A percentile compares a stretch with the other conserved stretches of the same genome.
Conservation (phyloP, 1,140 invertebrate genomes). For the Zaprionus africanus region DNA sequence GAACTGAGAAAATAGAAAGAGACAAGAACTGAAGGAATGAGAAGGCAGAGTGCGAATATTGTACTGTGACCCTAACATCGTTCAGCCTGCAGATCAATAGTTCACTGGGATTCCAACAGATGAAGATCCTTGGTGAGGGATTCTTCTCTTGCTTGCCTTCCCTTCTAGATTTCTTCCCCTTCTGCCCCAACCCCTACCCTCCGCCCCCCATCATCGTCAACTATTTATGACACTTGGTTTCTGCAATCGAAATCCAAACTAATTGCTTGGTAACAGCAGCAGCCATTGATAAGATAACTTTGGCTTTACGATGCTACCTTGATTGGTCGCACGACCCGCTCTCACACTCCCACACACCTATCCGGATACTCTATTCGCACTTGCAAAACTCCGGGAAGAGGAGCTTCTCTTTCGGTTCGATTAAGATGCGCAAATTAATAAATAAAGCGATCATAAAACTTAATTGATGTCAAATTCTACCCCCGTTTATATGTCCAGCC, state of each 20-base stretch:
- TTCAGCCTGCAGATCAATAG: constrained; percentile 14
- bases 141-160: neutral
- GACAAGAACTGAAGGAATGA: constrained; percentile 1
- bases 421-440: constrained; percentile 41
- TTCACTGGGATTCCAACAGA: neutral
- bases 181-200: no score
- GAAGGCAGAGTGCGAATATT: constrained; percentile 4
- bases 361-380: no score
- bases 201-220: neutral
- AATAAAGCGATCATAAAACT: constrained; percentile 56
- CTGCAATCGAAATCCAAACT: neutral
- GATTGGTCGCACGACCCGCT: constrained; percentile 31
- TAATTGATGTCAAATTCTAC: constrained; percentile 56
- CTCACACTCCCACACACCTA: neutral
- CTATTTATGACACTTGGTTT: neutral
- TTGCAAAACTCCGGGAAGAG: constrained; percentile 19
- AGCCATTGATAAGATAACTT: constrained; percentile 25
- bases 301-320: constrained; percentile 19
- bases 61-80: constrained; percentile 19
- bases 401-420: constrained; percentile 22
- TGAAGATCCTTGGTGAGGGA: neutral
- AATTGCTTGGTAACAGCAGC: constrained; percentile 30
- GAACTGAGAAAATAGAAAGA: constrained; percentile 13
- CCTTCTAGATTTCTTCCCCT: neutral
- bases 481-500: neutral